Conservation (phyloP, 2,797 vertebrate species). For the Siniperca obscura region DNA sequence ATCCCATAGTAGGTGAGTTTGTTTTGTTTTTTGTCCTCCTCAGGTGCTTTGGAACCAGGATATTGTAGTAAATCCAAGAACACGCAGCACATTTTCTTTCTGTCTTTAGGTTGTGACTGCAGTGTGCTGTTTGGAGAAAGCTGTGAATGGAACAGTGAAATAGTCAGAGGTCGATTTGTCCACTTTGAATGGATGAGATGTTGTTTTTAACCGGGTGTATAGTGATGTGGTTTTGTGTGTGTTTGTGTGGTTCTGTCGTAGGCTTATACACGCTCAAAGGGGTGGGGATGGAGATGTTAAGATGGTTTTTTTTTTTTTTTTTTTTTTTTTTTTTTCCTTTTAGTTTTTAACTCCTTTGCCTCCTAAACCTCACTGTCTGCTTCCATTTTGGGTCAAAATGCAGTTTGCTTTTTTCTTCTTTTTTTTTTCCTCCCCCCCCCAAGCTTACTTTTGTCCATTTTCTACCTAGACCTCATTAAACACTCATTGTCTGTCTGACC, state of each 20-base stretch:
- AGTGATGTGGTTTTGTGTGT: conserved; percentile 63
- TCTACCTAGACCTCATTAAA: conserved; percentile 13
- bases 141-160: conserved; percentile 66
- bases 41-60: conserved; percentile 58
- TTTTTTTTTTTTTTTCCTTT: conserved; percentile 6
- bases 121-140: conserved; percentile 52
- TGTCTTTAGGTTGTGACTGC: conserved; percentile 48
- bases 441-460: conserved; percentile 20
- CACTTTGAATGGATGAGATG: conserved; percentile 40
- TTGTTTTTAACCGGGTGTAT: conserved; percentile 61
- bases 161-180: conserved; percentile 33
- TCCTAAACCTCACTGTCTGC: conserved; percentile 37
- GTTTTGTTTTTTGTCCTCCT: conserved; percentile 36
- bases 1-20: conserved; percentile 18
- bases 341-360: conserved; percentile 30
- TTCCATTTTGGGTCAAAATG: background rate
- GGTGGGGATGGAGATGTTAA: conserved; percentile 31
- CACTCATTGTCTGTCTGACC: background rate
- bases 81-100: conserved; percentile 48
- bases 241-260: conserved; percentile 68
- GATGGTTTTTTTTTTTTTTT: conserved; percentile 5
- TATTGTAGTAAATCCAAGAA: conserved; percentile 40
- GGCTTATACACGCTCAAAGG: conserved; percentile 53
- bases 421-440: too few species aligned
- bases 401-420: background rate